Evolutionary conservation across 2,888 invertebrate species (phyloP).

Genomic region (Hypomecis punctinalis): DNA sequence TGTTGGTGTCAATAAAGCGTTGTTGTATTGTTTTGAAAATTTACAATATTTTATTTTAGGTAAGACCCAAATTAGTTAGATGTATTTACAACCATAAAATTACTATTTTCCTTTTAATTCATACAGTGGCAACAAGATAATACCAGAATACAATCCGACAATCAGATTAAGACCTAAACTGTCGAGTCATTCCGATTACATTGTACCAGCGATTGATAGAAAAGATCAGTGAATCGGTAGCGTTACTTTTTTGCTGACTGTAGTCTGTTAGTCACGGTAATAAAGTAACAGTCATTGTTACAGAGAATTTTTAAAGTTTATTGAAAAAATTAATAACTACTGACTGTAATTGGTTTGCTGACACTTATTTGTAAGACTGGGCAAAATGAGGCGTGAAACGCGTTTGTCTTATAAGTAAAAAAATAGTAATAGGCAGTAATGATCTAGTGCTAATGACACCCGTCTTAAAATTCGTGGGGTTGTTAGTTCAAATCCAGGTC

Average conservation of each 20-base stretch:
- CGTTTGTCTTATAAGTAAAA: no score
- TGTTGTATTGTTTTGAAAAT: no score
- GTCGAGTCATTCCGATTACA: conserved; percentile 67
- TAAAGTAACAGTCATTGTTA: conserved; percentile 50
- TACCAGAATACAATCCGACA: conserved; percentile 72
- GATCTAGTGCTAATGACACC: no score
- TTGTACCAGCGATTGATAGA: conserved; percentile 62
- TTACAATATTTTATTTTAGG: no score
- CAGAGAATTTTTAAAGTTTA: conserved; percentile 39
- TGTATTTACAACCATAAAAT: neutral
- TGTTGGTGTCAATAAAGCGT: no score
- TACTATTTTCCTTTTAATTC: conserved; percentile 15
- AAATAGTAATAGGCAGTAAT: no score
- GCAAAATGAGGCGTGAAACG: no score
- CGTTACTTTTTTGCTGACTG: conserved; percentile 59
- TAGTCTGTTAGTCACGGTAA: conserved; percentile 41
- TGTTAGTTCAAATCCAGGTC: no score
- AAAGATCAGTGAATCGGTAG: conserved; percentile 60
- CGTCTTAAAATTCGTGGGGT: no score
- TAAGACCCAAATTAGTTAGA: neutral
- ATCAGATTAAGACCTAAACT: conserved; percentile 72
- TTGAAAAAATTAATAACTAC: conserved; percentile 2
- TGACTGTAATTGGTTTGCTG: neutral
- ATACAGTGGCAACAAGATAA: conserved; percentile 64
- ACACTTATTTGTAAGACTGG: no score